A percentile compares a stretch with the other conserved stretches of the same genome.
phyloP scores from a whole-genome alignment of 1,140 invertebrate genomes.

The Protaetia brevitarsis region DNA sequence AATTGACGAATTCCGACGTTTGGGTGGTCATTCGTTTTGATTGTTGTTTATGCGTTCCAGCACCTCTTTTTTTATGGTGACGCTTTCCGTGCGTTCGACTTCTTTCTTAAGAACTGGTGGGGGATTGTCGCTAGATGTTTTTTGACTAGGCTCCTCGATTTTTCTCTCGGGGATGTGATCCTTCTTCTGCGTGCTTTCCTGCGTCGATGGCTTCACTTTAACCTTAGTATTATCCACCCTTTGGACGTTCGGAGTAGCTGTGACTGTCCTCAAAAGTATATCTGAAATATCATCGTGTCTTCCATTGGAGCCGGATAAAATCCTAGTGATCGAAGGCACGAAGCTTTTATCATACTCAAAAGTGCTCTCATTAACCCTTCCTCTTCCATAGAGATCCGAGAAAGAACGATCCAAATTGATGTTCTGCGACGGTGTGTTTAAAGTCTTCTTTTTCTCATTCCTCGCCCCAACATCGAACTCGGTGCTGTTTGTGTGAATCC shows the following conservation, averaged over 20 bases:
- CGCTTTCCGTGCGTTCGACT: slow-evolving; percentile 39
- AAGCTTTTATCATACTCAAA: slow-evolving; percentile 47
- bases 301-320: slow-evolving; percentile 76
- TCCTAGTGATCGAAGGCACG: slow-evolving; percentile 66
- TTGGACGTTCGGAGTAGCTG: slow-evolving; percentile 57
- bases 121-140: neutral
- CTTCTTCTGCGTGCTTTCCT: slow-evolving; percentile 33
- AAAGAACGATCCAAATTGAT: slow-evolving; percentile 40
- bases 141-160: slow-evolving; percentile 1
- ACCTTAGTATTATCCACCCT: slow-evolving; percentile 42
- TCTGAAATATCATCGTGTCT: slow-evolving; percentile 75
- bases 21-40: slow-evolving; percentile 43
- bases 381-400: slow-evolving; percentile 41
- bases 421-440: slow-evolving; percentile 68
- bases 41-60: slow-evolving; percentile 27
- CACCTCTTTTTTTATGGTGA: slow-evolving; percentile 40
- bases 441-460: slow-evolving; percentile 61
- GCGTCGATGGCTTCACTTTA: slow-evolving; percentile 45
- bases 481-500: slow-evolving; percentile 28
- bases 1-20: slow-evolving; percentile 43
- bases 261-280: slow-evolving; percentile 64
- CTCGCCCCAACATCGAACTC: slow-evolving; percentile 28
- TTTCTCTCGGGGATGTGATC: slow-evolving; percentile 31
- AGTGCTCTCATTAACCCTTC: slow-evolving; percentile 39
- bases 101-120: slow-evolving; percentile 21